phyloP scores from a whole-genome alignment of 1,140 invertebrate species.

The Achroia grisella region DNA sequence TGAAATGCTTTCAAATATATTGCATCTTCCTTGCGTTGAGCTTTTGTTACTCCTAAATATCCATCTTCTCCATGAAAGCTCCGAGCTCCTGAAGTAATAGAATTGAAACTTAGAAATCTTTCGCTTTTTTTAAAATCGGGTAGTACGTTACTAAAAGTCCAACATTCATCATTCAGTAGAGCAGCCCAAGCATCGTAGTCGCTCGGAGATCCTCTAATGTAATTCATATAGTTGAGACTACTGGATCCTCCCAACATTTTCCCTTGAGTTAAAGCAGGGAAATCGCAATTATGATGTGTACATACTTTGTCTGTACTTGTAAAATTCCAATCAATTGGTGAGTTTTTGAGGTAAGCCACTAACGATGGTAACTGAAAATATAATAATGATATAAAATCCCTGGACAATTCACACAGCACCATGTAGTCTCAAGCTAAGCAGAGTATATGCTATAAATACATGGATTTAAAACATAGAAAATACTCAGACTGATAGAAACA shows the following conservation, averaged over 20 bases:
- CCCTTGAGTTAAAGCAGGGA: slow-evolving; percentile 78
- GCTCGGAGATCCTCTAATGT: slow-evolving; percentile 75
- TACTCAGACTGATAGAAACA: no score
- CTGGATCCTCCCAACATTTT: slow-evolving; percentile 83
- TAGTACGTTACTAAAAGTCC: slow-evolving; percentile 83
- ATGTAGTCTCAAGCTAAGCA: no score
- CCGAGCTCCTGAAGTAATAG: slow-evolving; percentile 2
- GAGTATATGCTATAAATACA: no score
- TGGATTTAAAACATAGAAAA: no score
- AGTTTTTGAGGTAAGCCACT: slow-evolving; percentile 15
- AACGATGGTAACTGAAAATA: slow-evolving; percentile 27
- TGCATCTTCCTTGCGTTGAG: neutral
- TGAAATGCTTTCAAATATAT: slow-evolving; percentile 24
- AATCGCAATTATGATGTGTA: slow-evolving; percentile 75
- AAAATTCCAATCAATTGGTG: slow-evolving; percentile 80
- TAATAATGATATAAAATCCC: slow-evolving; percentile 17
- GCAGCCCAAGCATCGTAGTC: slow-evolving; percentile 76
- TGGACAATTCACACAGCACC: no score
- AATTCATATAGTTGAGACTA: slow-evolving; percentile 84
- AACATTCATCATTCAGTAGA: slow-evolving; percentile 75
- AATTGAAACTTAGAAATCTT: slow-evolving; percentile 3
- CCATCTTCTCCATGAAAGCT: slow-evolving; percentile 14
- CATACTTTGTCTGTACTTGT: slow-evolving; percentile 78
- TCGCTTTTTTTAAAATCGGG: slow-evolving; percentile 22
- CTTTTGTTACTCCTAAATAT: slow-evolving; percentile 18